Evolutionary conservation across 1,140 invertebrate genomes (phyloP).

Genomic region (Tyrophagus putrescentiae): DNA sequence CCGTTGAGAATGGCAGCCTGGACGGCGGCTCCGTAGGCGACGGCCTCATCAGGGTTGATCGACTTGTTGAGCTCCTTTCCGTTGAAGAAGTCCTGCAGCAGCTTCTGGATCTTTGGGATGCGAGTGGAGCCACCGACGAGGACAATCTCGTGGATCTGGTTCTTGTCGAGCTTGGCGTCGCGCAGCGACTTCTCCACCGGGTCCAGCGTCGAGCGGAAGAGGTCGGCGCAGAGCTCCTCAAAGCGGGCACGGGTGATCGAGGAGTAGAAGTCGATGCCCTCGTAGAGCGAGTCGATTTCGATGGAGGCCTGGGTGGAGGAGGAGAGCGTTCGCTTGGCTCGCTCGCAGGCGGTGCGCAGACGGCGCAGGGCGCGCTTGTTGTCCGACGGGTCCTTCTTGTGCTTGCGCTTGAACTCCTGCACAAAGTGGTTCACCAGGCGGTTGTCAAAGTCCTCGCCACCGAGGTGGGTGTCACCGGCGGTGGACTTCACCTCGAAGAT

Average conservation of each 20-base stretch:
- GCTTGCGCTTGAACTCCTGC: constrained; percentile 94
- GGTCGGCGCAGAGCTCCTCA: constrained; percentile 86
- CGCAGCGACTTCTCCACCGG: constrained; percentile 32
- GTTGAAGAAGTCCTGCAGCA: constrained; percentile 55
- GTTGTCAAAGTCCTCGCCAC: constrained; percentile 94
- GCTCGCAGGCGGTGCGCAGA: constrained; percentile 79
- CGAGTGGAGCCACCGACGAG: constrained; percentile 92
- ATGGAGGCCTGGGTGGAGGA: constrained; percentile 72
- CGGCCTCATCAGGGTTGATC: constrained; percentile 85
- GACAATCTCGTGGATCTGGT: constrained; percentile 79
- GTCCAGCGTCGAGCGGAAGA: constrained; percentile 41
- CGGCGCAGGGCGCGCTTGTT: constrained; percentile 82
- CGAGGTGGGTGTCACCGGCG: constrained; percentile 90
- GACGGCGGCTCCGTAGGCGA: constrained; percentile 63
- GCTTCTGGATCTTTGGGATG: constrained; percentile 91
- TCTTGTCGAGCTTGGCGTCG: constrained; percentile 35
- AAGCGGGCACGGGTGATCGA: constrained; percentile 84
- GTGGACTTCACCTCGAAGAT: constrained; percentile 90
- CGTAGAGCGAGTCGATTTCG: constrained; percentile 85
- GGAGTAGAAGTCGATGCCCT: constrained; percentile 92
- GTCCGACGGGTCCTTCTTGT: constrained; percentile 77
- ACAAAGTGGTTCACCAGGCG: constrained; percentile 90
- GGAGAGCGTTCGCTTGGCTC: constrained; percentile 86
- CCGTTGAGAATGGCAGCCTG: constrained; percentile 67
- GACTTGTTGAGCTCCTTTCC: constrained; percentile 93